Evolutionary conservation across 2,797 vertebrate genomes (phyloP).

Genomic region (Takifugu ocellatus): DNA sequence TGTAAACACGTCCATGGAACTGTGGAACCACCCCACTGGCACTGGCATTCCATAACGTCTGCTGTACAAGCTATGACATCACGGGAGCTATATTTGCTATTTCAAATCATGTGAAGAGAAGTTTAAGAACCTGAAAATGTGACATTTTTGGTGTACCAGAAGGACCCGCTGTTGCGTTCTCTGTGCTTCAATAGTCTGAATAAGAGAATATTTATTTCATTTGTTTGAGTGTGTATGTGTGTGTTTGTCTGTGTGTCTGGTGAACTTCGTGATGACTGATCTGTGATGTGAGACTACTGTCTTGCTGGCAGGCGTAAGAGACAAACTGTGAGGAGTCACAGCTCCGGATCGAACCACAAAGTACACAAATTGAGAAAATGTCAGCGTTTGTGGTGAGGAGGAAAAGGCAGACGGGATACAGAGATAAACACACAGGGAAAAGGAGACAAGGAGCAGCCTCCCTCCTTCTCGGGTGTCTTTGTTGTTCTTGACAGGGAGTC

Average conservation of each 20-base stretch:
- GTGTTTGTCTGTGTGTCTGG: slow-evolving; percentile 13
- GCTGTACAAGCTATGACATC: too few species aligned
- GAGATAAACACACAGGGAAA: slow-evolving; percentile 55
- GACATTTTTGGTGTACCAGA: too few species aligned
- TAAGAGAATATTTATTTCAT: not conserved
- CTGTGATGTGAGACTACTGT: slow-evolving; percentile 46
- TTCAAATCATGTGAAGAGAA: not conserved
- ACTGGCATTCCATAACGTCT: too few species aligned
- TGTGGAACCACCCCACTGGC: too few species aligned
- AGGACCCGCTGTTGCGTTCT: not conserved
- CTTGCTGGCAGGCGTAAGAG: slow-evolving; percentile 41
- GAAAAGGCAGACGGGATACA: slow-evolving; percentile 45
- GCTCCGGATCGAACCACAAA: slow-evolving; percentile 37
- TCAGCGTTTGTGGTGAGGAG: slow-evolving; percentile 56
- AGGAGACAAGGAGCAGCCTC: slow-evolving; percentile 48
- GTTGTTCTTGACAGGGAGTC: slow-evolving; percentile 45
- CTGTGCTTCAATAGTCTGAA: not conserved
- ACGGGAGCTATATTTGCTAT: not conserved
- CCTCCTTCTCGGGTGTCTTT: slow-evolving; percentile 43
- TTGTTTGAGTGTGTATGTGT: too few species aligned
- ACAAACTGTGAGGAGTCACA: slow-evolving; percentile 29
- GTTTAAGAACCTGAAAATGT: too few species aligned
- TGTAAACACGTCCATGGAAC: too few species aligned
- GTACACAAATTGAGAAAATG: slow-evolving; percentile 39
- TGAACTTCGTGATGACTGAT: slow-evolving; percentile 31